Evolutionary conservation across 2,888 invertebrate genomes (phyloP).

Genomic region (Drosophila mimica): DNA sequence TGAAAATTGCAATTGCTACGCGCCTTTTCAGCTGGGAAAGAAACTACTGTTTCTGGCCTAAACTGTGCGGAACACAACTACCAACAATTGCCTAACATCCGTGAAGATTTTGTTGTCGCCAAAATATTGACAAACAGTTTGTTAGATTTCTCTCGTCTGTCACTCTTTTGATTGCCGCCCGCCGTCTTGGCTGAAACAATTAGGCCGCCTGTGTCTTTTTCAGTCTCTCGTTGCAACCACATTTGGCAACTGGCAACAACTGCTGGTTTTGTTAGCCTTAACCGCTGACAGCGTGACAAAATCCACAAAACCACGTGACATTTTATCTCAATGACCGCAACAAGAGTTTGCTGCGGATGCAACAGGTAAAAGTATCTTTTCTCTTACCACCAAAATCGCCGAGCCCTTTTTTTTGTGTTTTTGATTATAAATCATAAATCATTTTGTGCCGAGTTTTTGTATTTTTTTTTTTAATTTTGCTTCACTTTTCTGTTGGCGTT

Average conservation of each 20-base stretch:
- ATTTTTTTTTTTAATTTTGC: neutral
- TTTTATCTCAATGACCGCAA: conserved; percentile 82
- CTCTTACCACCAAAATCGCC: neutral
- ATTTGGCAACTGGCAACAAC: conserved; percentile 41
- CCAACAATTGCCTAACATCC: conserved; percentile 56
- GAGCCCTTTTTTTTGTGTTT: conserved; percentile 19
- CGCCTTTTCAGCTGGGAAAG: conserved; percentile 34
- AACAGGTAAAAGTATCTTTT: conserved; percentile 53
- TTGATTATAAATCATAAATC: conserved; percentile 57
- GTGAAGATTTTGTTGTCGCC: conserved; percentile 55
- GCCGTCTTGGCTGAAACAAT: conserved; percentile 59
- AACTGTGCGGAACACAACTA: conserved; percentile 30
- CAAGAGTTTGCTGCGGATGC: conserved; percentile 13
- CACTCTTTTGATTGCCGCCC: conserved; percentile 37
- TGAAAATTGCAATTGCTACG: conserved; percentile 76
- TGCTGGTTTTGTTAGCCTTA: conserved; percentile 38
- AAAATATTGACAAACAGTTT: conserved; percentile 73
- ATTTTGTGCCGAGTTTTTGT: conserved; percentile 11
- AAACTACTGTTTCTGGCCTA: conserved; percentile 48
- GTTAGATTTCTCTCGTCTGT: neutral
- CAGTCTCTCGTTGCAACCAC: conserved; percentile 55
- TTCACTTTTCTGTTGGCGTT: neutral
- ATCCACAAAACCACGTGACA: conserved; percentile 79
- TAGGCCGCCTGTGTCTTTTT: conserved; percentile 52
- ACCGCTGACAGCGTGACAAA: conserved; percentile 82